A percentile compares a stretch with the other conserved stretches of the same genome.
These are phyloP conservation scores for Strigamia maritima DNA, from an alignment of 2,888 invertebrate species.

Conservation along the genomic window DNA sequence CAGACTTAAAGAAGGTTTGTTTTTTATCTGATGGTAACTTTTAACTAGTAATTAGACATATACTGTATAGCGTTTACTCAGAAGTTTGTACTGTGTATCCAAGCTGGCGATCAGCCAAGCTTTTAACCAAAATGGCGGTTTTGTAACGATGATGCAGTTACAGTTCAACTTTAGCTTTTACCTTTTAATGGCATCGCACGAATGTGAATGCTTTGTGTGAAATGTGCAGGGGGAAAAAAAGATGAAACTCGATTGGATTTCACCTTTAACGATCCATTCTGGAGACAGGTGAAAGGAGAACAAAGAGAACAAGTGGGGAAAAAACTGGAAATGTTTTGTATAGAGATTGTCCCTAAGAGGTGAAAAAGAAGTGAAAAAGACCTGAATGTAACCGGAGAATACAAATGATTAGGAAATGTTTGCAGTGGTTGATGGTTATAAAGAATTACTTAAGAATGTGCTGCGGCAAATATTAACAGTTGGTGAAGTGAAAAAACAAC, in stretches of 20 bases:
- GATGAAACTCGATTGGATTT: slow-evolving; percentile 4
- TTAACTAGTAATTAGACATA: not conserved
- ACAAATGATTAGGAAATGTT: not conserved
- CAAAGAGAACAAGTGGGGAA: not conserved
- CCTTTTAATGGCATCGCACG: slow-evolving; percentile 4
- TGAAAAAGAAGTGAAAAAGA: not conserved
- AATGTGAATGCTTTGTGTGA: not conserved
- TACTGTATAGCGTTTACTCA: not conserved
- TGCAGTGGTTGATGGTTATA: not conserved
- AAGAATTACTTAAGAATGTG: not conserved
- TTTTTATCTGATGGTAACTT: not conserved
- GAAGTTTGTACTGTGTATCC: not conserved
- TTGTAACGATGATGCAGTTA: slow-evolving; percentile 4
- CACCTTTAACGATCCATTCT: slow-evolving; percentile 4
- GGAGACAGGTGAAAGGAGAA: slow-evolving; percentile 4
- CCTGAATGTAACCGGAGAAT: not conserved
- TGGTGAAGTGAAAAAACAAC: too few relatives aligned
- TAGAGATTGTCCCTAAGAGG: not conserved
- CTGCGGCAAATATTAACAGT: not conserved
- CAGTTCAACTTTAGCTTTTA: slow-evolving; percentile 4
- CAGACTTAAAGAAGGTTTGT: not conserved
- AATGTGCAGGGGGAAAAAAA: not conserved
- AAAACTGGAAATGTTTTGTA: not conserved
- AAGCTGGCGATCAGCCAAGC: not conserved
- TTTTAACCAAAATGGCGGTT: not conserved